Evolutionary conservation across 2,888 invertebrate genomes (phyloP), one percentile per base, ranked within the genome.

Genomic region (Brenthis ino): DNA sequence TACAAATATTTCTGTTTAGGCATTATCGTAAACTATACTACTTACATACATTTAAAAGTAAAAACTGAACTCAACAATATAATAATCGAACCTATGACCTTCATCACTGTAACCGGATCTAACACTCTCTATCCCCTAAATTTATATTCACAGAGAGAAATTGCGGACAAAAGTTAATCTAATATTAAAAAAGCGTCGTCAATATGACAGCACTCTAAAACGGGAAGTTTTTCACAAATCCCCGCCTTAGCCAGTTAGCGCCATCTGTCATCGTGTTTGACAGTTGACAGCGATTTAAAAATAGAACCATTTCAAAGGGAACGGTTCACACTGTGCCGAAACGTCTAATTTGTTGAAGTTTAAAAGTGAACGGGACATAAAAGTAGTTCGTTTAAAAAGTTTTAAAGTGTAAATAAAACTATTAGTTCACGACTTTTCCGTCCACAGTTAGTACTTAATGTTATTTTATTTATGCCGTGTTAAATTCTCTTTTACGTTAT

Each of bases 191-290:
- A 73, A 64, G 28, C 60, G 56, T 61, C 64, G 47, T 66, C 58
- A 56, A 58, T 74, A 54, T 74, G 69, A 65, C 53, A 67, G 37
- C 20, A 54, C 55, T 65, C 65, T 71, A 66, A 75, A 60, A 50
- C 54, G 57, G 55, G 57, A 65, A 54, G 56, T 71, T 76, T 76
- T 77, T 76, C 78, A 78, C 80, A 78, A 79, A 77, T 78, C 80
- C 79, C 77, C 81, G 79, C 80, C 82, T 79, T 79, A 75, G 79
- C 76, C 79, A 73, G 83, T 84, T 83, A 83, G 82, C 87, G 88
- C 89, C 89, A 86, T 91, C 87, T 90, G 89, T 91, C 91, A 91
- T 90, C 89, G 81, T 79, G 82, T 85, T 85, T 89, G 91, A 91
- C 91, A 89, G 85, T 85, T 88, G 86, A 88, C 89, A 87, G 84